Base-by-base conservation (phyloP, 2,113 vertebrate species). In the Murina feae region DNA sequence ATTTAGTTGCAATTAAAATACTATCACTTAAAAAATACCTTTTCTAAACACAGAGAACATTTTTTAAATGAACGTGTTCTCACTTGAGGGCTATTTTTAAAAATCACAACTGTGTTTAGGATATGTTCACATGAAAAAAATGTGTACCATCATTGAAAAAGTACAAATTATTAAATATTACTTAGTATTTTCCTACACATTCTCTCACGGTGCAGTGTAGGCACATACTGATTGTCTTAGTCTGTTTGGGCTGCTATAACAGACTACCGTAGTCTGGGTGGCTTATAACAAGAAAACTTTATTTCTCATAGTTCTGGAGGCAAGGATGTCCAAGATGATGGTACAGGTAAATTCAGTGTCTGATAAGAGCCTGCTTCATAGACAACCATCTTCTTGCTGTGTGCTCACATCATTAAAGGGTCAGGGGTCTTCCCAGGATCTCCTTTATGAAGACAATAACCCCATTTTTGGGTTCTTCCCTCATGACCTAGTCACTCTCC, bases 41-140 rank as follows among this genome's bases (percentile, higher is more conserved):
- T 90, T 92, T 13, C 49, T 68, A 25, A 42, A 25, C 47, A 55
- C 20, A 30, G 32, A 47, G 2, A 13, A 4, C 68, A 32, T 90
- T 80, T 92, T 86, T 53, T 75, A 23, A 81, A 86, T 60, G 37
- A 89, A 28, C 4, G 63, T 20, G 11, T 79, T 95, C 89, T 89
- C 21, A 79, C 42, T 83, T 71, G 39, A 86, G 21, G 9, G 12
- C 75, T 53, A n/a, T 81, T 44, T 49, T 68, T 21, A 10, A 18
- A 39, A 78, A 37, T 66, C 58, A 69, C 44, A 86, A 11, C 30
- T 65, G 17, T 44, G 21, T 78, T 81, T 94, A 63, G 47, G 37
- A 49, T 82, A 37, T 72, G 13, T 80, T 76, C 47, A 55, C 35
- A 82, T 72, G 66, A 88, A 23, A 94, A 94, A 95, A 95, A 53